phyloP scores from a whole-genome alignment of 2,888 invertebrate species.

The Eutolmus rufibarbis region DNA sequence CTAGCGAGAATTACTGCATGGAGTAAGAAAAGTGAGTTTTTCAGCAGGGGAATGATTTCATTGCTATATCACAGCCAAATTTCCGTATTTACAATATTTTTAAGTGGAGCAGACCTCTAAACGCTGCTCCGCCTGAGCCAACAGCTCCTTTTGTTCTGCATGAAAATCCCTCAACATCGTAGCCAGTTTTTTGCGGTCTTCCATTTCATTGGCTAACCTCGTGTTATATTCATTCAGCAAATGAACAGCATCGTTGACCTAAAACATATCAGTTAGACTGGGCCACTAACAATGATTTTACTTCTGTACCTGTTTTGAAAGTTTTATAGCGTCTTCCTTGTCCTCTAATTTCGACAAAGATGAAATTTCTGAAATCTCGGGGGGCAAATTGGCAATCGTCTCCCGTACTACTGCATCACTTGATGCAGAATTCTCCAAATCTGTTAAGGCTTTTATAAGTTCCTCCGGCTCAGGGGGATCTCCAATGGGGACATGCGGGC shows the following conservation, averaged over 20 bases:
- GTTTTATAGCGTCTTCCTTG: constrained; percentile 78
- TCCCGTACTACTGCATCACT: constrained; percentile 93
- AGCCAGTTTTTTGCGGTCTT: constrained; percentile 84
- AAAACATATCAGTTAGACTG: background rate
- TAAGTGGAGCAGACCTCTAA: constrained; percentile 72
- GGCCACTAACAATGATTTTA: background rate
- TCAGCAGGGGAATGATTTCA: constrained; percentile 1
- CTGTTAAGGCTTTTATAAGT: constrained; percentile 81
- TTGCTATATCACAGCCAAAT: constrained; percentile 6
- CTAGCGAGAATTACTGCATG: background rate
- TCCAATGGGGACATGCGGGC: constrained; percentile 79
- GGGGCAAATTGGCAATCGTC: constrained; percentile 90
- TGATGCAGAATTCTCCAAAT: constrained; percentile 93
- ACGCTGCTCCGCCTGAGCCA: constrained; percentile 85
- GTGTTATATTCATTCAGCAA: constrained; percentile 89
- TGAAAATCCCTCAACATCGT: constrained; percentile 89
- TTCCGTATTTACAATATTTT: background rate
- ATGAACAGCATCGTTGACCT: constrained; percentile 81
- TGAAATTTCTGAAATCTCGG: constrained; percentile 91
- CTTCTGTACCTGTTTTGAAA: constrained; percentile 76
- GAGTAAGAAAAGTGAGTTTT: background rate
- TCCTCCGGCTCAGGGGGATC: constrained; percentile 94
- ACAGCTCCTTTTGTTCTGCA: constrained; percentile 82
- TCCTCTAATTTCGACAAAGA: constrained; percentile 86
- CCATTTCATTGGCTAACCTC: constrained; percentile 85